Conservation (phyloP, 2,113 vertebrate genomes). For the Macrotis lagotis region DNA sequence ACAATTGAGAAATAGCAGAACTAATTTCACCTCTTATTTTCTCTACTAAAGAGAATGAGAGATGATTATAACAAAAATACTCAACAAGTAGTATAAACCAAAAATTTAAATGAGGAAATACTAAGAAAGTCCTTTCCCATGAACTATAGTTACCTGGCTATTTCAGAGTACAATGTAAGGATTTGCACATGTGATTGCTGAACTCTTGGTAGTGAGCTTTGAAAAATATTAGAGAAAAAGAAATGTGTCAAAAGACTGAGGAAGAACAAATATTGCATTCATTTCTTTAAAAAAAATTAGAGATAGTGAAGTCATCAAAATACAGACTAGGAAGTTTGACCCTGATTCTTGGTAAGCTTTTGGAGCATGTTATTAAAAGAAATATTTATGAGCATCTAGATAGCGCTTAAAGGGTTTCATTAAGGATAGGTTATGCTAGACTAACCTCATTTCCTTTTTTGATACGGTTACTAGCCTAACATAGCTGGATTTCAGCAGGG, state of each 20-base stretch:
- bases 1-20: background rate
- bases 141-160: background rate
- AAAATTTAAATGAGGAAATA: background rate
- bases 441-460: background rate
- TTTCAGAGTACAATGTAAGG: background rate
- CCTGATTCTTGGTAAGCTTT: background rate
- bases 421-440: background rate
- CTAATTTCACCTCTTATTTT: background rate
- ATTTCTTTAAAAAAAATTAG: background rate
- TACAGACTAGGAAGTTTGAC: background rate
- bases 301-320: background rate
- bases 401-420: background rate
- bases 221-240: background rate
- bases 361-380: background rate
- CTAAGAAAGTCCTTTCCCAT: background rate
- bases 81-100: background rate
- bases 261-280: background rate
- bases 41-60: background rate
- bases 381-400: background rate
- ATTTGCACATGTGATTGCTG: background rate
- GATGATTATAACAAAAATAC: background rate
- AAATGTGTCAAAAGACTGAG: background rate
- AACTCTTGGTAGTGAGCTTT: background rate
- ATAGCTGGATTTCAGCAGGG: too few relatives aligned
- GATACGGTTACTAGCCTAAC: background rate